Base-by-base conservation (phyloP, 2,888 invertebrate species). In the Hemithea aestivaria region DNA sequence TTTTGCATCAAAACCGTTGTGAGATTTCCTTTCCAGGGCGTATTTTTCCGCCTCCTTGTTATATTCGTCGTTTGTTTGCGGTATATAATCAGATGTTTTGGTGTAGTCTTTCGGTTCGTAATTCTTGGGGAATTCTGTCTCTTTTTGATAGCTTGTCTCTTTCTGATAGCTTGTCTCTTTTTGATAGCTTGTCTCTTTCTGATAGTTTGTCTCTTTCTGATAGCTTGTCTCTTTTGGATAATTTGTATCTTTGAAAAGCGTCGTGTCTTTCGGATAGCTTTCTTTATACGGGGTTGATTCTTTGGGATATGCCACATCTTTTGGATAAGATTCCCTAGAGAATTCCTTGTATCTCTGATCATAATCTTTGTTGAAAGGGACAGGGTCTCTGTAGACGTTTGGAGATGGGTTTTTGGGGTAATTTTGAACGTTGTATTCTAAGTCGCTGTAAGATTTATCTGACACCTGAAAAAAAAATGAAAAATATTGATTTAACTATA, bases 11-110 rank as follows among this genome's bases (percentile, higher is more conserved):
- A 78, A 82, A 0, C 66, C 68, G 33, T 68, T 73, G 1, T 67
- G 62, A 0, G 73, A 62, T 51, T 83, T 85, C 7, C 84, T 46
- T 34, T 75, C 84, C 2, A 84, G 25, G 0, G 83, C 82, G 10
- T 84, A 85, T 33, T 75, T 82, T 11, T 85, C 85, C 0, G 83
- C 87, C 43, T 81, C 87, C 2, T 79, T 83, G 6, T 84, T 82
- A 7, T 84, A 83, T 12, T 85, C 84, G 6, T 84, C 87, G 25
- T 83, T 83, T 0, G 83, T 81, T 7, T 79, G 79, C 0, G 84
- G 80, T 7, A 84, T 65, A 20, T 76, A 82, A 20, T 84, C 83
- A 0, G 54, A 54, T 1, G 61, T 44, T 22, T 80, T 82, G 0
- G 79, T 74, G 16, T 82, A 85, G 7, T 83, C 81, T 39, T 82